Conservation (phyloP, 1,140 invertebrate genomes). For the Drosophila funebris region DNA sequence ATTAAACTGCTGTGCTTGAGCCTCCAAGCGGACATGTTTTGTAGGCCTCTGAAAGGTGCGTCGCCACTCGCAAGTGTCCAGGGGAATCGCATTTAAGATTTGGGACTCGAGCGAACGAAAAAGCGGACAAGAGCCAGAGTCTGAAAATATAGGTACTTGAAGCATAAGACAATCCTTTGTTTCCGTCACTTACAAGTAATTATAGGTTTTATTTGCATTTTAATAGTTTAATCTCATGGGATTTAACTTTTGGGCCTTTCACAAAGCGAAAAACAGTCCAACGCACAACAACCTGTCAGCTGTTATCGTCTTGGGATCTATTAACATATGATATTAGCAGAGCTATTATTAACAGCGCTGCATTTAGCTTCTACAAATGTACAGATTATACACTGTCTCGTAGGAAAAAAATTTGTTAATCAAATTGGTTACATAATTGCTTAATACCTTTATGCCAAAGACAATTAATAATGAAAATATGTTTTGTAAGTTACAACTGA, state of each 20-base stretch:
- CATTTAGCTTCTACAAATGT: too few species aligned
- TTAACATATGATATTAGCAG: slow-evolving; percentile 12
- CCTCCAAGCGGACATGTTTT: slow-evolving; percentile 93
- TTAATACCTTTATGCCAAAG: too few species aligned
- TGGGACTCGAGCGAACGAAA: slow-evolving; percentile 92
- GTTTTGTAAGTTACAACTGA: too few species aligned
- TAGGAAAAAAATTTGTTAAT: too few species aligned
- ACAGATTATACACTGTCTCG: too few species aligned
- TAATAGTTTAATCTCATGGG: slow-evolving; percentile 47
- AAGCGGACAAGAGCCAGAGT: slow-evolving; percentile 94
- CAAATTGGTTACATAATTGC: too few species aligned
- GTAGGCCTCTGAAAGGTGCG: slow-evolving; percentile 91
- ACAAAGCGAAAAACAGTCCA: slow-evolving; percentile 22
- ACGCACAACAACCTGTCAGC: slow-evolving; percentile 27
- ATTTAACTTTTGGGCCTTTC: slow-evolving; percentile 10
- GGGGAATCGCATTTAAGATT: slow-evolving; percentile 91
- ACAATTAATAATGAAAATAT: too few species aligned
- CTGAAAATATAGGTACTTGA: slow-evolving; percentile 84
- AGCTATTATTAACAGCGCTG: slow-evolving; percentile 14
- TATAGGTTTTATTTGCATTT: slow-evolving; percentile 80
- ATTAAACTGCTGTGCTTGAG: slow-evolving; percentile 93
- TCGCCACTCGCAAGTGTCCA: slow-evolving; percentile 95
- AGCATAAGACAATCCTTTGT: not conserved
- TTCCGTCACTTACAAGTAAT: slow-evolving; percentile 69
- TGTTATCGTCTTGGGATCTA: slow-evolving; percentile 8